Evolutionary conservation across 2,113 vertebrate species (phyloP).

Genomic region (Nyctereutes procyonoides): DNA sequence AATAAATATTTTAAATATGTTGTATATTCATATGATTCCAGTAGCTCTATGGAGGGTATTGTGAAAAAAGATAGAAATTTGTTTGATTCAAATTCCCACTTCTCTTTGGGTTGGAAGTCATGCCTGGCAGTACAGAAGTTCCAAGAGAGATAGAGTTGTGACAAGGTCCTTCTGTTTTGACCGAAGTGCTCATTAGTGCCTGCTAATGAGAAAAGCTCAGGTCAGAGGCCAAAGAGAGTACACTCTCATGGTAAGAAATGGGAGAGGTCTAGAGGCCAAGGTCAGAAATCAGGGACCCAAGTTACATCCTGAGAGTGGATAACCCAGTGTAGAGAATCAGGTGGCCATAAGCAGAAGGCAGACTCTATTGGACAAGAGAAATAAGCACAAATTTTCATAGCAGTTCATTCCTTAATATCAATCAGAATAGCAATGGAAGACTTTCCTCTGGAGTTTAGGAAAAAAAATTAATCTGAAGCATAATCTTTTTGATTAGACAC

Average conservation of each 20-base stretch:
- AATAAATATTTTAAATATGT: not conserved
- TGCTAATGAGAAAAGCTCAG: slow-evolving; percentile 63
- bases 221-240: slow-evolving; percentile 40
- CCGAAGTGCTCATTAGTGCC: slow-evolving; percentile 38
- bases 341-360: not conserved
- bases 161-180: slow-evolving; percentile 42
- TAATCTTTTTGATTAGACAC: slow-evolving; percentile 8
- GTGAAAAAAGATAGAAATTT: not conserved
- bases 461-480: not conserved
- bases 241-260: not conserved
- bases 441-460: not conserved
- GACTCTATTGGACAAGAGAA: not conserved
- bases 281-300: not conserved
- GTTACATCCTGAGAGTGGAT: not conserved
- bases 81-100: not conserved
- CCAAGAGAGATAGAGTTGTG: not conserved
- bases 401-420: not conserved
- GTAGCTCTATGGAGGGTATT: not conserved
- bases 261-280: not conserved
- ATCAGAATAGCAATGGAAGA: not conserved
- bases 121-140: not conserved
- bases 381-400: not conserved
- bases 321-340: not conserved
- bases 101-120: not conserved
- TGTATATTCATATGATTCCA: not conserved